Evolutionary conservation across 2,797 vertebrate species (phyloP).

Genomic region (Fistularia commersonii): DNA sequence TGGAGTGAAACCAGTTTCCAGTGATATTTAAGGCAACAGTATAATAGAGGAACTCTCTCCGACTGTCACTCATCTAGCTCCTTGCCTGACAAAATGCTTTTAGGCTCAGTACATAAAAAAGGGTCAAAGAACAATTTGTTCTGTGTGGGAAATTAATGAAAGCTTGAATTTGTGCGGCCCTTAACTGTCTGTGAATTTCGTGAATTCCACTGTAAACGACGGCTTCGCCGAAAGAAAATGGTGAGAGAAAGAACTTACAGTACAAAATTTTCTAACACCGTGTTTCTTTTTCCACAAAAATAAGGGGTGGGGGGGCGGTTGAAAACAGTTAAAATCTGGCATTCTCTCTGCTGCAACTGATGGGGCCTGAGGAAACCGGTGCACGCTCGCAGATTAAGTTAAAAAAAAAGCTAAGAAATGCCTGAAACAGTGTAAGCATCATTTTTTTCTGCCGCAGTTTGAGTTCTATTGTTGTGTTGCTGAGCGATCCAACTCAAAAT

Average conservation of each 20-base stretch:
- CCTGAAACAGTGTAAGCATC: neutral
- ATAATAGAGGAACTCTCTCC: conserved; percentile 6
- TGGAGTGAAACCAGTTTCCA: conserved; percentile 28
- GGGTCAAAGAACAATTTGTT: conserved; percentile 1
- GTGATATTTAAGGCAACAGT: conserved; percentile 19
- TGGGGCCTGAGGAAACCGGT: neutral
- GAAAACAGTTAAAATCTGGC: neutral
- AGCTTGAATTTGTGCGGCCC: conserved; percentile 5
- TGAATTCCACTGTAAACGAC: conserved; percentile 45
- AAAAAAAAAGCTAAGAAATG: neutral
- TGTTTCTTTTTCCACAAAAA: conserved; percentile 5
- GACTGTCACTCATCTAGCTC: conserved; percentile 10
- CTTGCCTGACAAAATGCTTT: conserved; percentile 12
- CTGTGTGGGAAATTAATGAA: neutral
- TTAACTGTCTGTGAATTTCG: neutral
- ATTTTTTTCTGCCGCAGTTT: conserved; percentile 1
- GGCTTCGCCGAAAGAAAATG: conserved; percentile 25
- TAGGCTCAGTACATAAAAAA: conserved; percentile 23
- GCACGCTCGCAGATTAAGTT: conserved; percentile 4
- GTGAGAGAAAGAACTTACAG: conserved; percentile 22
- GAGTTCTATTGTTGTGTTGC: too few species aligned
- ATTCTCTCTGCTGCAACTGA: neutral
- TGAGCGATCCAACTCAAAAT: too few species aligned
- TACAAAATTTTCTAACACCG: conserved; percentile 15
- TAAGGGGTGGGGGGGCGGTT: conserved; percentile 13